phyloP scores from a whole-genome alignment of 2,888 invertebrate genomes.

The Xestia ashworthii region DNA sequence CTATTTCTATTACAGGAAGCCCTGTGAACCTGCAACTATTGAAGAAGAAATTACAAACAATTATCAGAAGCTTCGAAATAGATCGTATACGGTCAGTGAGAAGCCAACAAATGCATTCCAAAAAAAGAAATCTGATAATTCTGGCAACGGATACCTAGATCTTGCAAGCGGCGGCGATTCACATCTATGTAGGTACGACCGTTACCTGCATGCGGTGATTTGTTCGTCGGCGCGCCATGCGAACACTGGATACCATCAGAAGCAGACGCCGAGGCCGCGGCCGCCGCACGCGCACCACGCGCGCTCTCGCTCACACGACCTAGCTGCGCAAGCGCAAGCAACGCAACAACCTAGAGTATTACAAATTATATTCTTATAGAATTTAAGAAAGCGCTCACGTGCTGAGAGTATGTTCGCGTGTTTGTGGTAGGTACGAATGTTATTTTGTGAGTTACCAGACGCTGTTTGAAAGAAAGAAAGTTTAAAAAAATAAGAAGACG shows the following conservation, averaged over 20 bases:
- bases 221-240: conserved; percentile 89
- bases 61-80: conserved; percentile 86
- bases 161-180: conserved; percentile 91
- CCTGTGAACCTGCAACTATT: conserved; percentile 83
- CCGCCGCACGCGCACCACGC: conserved; percentile 71
- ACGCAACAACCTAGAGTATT: conserved; percentile 85
- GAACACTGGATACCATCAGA: conserved; percentile 87
- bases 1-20: conserved; percentile 89
- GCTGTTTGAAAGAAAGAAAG: conserved; percentile 65
- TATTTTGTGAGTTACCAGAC: conserved; percentile 81
- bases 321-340: conserved; percentile 71
- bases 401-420: conserved; percentile 57
- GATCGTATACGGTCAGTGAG: conserved; percentile 89
- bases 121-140: conserved; percentile 81
- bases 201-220: conserved; percentile 92
- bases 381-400: conserved; percentile 74
- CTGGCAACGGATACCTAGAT: conserved; percentile 91
- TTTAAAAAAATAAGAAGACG: conserved; percentile 44
- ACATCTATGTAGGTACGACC: conserved; percentile 90
- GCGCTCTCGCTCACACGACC: conserved; percentile 86
- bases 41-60: conserved; percentile 84
- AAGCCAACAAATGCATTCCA: conserved; percentile 85
- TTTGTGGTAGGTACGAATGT: conserved; percentile 47
- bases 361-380: conserved; percentile 89
- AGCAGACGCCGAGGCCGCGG: conserved; percentile 76